Base-by-base conservation (phyloP, 37 sponge, comb jelly and placozoan species). In the Diacarnus erythraeanus region DNA sequence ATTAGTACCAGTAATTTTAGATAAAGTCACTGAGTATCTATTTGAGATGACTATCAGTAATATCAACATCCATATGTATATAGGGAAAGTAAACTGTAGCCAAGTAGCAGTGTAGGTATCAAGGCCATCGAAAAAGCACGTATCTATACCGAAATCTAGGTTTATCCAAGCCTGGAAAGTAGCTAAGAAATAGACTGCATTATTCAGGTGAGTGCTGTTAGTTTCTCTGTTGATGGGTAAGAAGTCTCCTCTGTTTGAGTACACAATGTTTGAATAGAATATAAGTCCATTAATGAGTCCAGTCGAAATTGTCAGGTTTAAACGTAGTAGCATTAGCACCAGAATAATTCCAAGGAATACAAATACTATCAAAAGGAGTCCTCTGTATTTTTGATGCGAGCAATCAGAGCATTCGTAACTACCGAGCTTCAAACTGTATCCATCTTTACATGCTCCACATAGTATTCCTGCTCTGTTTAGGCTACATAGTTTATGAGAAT, bases 121-220 rank as follows among this genome's bases (percentile, higher is more conserved):
- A 41, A 77, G 30, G 8, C 77, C 77, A 77, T 77, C 23, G 64
- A 57, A 77, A 63, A 77, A 77, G 64, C 77, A 80, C 2, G 12
- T 2, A 33, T 59, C 29, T 1, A 77, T 2, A 20, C 42, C 77
- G 6, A 47, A 47, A 12, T 47, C 51, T 6, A 47, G 51, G 12
- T 47, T 47, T 47, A 47, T 47, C 51, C 51, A 47, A 15, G 51
- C 51, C 12, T 47, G 51, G 51, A 47, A 47, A 12, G 51, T 47
- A 47, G 6, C 6, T 12, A 47, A 12, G 51, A 12, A 6, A 47
- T 6, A 15, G 6, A 47, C 51, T 47, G 51, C 51, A 15, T 47
- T 6, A 12, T 47, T 47, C 51, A 47, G 51, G 12, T 47, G 51
- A 47, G 12, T 12, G 12, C 12, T 47, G 12, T 47, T 47, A 47